Base-by-base conservation (phyloP, 2,113 vertebrate species). In the Sminthopsis crassicaudata region DNA sequence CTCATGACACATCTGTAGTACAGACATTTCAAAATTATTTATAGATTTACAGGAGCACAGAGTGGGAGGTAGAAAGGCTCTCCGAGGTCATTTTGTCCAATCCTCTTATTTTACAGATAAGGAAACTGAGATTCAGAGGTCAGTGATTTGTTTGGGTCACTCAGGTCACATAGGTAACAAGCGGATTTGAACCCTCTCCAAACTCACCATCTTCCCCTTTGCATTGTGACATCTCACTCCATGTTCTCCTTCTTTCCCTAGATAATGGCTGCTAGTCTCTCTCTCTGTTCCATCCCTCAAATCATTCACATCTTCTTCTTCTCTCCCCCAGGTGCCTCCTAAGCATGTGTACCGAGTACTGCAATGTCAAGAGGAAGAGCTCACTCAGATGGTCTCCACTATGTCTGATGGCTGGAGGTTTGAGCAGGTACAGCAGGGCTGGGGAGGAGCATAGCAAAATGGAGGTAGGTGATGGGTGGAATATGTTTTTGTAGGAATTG, bases 341-440 rank as follows among this genome's bases (percentile, higher is more conserved):
- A 99, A 98, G 94, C 99, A 99, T 22, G 99, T 99, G 95, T 99
- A 99, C 98, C 98, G 99, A 0, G 99, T 99, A 96, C 98, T 99
- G 93, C 99, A 99, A 98, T 99, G 99, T 42, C 99, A 99, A 98
- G 99, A 99, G 98, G 99, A 99, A 97, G 99, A 99, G 97, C 99
- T 99, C 94, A 99, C 99, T 12, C 99, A 99, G 98, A 99, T 99
- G 99, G 99, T 99, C 92, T 99, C 99, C 98, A 99, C 99, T 26
- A 99, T 99, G 99, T 99, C 99, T 0, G 99, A 99, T 27, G 99
- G 99, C 98, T 99, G 99, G 99, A 98, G 99, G 98, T 99, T 99
- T 97, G 99, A 99, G 98, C 99, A 99, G 99, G 99, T 99, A 98
- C 97, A 98, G n/a, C 0, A 90, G 57, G 93, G 0, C 0, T 4